Evolutionary conservation across 2,888 invertebrate species (phyloP).

Genomic region (Carcina quercana): DNA sequence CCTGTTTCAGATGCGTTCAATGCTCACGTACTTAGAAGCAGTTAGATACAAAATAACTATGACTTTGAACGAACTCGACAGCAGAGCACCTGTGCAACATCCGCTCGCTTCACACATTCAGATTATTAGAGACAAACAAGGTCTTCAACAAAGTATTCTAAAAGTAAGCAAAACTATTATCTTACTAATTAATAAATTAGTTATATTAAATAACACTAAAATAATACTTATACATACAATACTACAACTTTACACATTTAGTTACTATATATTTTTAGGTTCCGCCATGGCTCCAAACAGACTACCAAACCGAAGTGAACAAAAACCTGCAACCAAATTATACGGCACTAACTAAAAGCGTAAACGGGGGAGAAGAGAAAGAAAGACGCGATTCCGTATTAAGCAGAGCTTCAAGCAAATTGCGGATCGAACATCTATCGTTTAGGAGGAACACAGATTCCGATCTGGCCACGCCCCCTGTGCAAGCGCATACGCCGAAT

Average conservation of each 20-base stretch:
- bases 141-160: constrained; percentile 87
- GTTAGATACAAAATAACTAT: constrained; percentile 91
- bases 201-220: neutral
- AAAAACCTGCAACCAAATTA: constrained; percentile 66
- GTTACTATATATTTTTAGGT: constrained; percentile 58
- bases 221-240: too few relatives aligned
- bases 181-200: too few relatives aligned
- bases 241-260: too few relatives aligned
- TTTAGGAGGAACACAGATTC: constrained; percentile 45
- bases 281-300: constrained; percentile 83
- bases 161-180: constrained; percentile 74
- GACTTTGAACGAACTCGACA: constrained; percentile 87
- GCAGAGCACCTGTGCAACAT: constrained; percentile 83
- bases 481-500: constrained; percentile 32
- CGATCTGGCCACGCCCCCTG: constrained; percentile 31
- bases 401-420: constrained; percentile 61
- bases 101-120: constrained; percentile 91
- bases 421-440: constrained; percentile 60
- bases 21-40: constrained; percentile 94
- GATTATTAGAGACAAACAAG: constrained; percentile 91
- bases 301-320: constrained; percentile 69
- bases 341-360: constrained; percentile 53
- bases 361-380: constrained; percentile 51
- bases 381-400: constrained; percentile 61
- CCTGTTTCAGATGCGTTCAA: constrained; percentile 87